Percentiles rank a stretch among this genome's conserved stretches.
Conservation (phyloP, 2,888 invertebrate species). For the Synergus laeviventris region DNA sequence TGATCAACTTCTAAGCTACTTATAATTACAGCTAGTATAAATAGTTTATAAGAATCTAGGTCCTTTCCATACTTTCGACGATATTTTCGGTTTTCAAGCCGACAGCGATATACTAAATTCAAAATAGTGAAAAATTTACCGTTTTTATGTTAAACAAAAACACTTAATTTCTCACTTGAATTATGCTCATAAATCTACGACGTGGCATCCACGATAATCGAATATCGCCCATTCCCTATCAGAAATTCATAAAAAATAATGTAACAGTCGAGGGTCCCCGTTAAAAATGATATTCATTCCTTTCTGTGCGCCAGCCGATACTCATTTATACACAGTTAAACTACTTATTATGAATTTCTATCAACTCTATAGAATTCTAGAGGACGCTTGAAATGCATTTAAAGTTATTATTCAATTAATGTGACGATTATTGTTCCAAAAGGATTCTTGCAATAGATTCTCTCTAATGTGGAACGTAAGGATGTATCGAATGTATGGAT, state of each 20-base stretch:
- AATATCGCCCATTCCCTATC: not conserved
- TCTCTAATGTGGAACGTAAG: constrained; percentile 43
- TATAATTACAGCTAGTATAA: constrained; percentile 32
- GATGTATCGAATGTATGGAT: constrained; percentile 37
- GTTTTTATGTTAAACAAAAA: not conserved
- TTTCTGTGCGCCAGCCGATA: constrained; percentile 57
- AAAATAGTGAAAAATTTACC: not conserved
- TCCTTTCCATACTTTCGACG: constrained; percentile 38
- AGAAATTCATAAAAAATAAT: not conserved
- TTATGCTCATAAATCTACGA: not conserved
- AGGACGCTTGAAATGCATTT: constrained; percentile 51
- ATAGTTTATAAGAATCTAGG: constrained; percentile 20
- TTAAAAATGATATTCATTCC: not conserved
- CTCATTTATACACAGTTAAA: constrained; percentile 53
- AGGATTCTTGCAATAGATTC: constrained; percentile 51
- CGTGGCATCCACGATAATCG: not conserved
- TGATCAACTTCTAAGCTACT: constrained; percentile 23
- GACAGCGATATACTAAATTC: not conserved
- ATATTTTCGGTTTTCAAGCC: constrained; percentile 14
- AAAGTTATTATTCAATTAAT: constrained; percentile 52
- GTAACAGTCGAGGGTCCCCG: not conserved
- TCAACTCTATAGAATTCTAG: constrained; percentile 40
- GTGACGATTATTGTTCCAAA: constrained; percentile 59
- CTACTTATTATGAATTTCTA: constrained; percentile 48
- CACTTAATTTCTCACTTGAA: not conserved